Evolutionary conservation across 2,888 invertebrate species (phyloP).

Genomic region (Anthophora plumipes): DNA sequence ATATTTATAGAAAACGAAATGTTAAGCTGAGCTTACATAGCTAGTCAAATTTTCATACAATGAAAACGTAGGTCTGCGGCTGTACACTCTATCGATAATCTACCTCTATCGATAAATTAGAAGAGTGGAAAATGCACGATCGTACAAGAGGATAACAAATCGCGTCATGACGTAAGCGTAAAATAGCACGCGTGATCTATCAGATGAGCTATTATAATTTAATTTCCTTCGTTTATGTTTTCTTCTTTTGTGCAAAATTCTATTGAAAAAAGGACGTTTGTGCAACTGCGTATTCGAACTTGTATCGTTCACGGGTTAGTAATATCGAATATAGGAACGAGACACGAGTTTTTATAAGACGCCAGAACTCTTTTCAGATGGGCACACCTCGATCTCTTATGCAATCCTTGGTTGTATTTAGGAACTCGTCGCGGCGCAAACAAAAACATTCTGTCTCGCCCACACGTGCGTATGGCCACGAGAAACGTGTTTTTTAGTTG

Average conservation of each 20-base stretch:
- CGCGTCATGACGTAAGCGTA: constrained; percentile 43
- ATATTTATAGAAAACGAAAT: constrained; percentile 4
- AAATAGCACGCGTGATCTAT: constrained; percentile 17
- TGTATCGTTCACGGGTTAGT: not conserved
- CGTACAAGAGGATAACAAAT: not conserved
- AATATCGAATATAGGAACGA: constrained; percentile 3
- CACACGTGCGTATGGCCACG: constrained; percentile 62
- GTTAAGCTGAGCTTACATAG: not conserved
- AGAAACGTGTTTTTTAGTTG: constrained; percentile 58
- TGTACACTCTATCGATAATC: constrained; percentile 30
- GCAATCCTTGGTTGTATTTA: constrained; percentile 54
- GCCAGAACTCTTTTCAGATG: constrained; percentile 31
- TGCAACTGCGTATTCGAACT: constrained; percentile 5
- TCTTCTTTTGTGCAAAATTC: not conserved
- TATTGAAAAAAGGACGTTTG: not conserved
- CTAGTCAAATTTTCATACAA: not conserved
- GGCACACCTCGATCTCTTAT: constrained; percentile 52
- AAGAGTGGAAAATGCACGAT: constrained; percentile 31
- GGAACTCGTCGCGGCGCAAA: constrained; percentile 49
- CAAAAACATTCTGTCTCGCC: constrained; percentile 63
- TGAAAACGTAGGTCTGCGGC: not conserved
- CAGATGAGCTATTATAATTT: not conserved
- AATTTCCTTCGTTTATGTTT: constrained; percentile 12
- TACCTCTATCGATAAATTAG: constrained; percentile 47
- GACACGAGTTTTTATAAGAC: constrained; percentile 13